A percentile compares a stretch with the other conserved stretches of the same genome.
phyloP scores from a whole-genome alignment of 2,797 vertebrate genomes.

The Urosaurus nigricauda region DNA sequence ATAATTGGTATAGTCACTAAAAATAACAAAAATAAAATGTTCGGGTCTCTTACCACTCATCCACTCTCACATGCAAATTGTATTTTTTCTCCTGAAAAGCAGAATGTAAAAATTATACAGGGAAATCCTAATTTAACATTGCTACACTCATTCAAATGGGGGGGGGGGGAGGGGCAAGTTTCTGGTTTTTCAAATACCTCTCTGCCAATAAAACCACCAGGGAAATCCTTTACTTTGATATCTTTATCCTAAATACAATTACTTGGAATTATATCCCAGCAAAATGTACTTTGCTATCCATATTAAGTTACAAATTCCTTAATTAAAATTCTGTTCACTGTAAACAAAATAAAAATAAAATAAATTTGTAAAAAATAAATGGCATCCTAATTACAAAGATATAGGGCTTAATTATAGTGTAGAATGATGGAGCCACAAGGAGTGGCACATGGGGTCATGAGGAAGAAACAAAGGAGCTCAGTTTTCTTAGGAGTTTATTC shows the following conservation, averaged over 20 bases:
- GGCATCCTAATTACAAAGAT: not conserved
- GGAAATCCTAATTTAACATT: not conserved
- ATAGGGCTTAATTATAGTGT: not conserved
- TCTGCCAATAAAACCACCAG: not conserved
- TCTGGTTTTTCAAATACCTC: not conserved
- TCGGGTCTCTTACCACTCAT: conserved; percentile 79
- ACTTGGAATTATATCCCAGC: not conserved
- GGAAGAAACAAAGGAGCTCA: too few relatives aligned
- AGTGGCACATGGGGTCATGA: not conserved
- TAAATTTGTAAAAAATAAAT: not conserved
- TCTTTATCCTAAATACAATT: not conserved
- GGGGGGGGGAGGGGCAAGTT: too few relatives aligned
- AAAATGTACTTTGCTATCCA: not conserved
- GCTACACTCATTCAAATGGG: not conserved
- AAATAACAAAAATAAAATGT: not conserved
- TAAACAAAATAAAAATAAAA: too few relatives aligned
- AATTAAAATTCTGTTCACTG: not conserved
- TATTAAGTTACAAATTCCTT: not conserved
- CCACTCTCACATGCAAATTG: conserved; percentile 81
- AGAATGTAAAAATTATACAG: conserved; percentile 24
- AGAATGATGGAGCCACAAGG: not conserved
- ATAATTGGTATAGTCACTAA: not conserved
- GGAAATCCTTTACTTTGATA: not conserved
- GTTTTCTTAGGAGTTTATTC: too few relatives aligned
- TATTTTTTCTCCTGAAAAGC: conserved; percentile 80